Base-by-base conservation (phyloP, 2,888 invertebrate species). In the Hecatera dysodea region DNA sequence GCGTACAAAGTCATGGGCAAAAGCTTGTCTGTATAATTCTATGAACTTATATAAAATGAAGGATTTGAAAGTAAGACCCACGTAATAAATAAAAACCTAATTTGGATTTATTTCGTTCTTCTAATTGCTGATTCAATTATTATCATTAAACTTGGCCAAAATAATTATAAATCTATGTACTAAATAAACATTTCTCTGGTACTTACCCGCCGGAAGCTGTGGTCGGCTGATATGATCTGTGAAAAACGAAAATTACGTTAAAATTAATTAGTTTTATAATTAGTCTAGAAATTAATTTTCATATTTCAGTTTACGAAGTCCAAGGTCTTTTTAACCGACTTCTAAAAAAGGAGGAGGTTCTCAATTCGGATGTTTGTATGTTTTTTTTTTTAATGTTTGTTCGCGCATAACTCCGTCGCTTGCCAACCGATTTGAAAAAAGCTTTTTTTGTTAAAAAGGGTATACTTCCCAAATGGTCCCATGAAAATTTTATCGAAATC, bases 141-240 rank as follows among this genome's bases (percentile, higher is more conserved):
- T 4, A 59, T 59, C 19, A 42, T 17, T 12, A 19, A 42, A 42
- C 24, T 33, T 11, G 48, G 6, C 11, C 6, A 36, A 11, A 39
- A n/a, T 17, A 11, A 39, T 11, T 17, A n/a, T 52, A 36, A 27
- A 39, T n/a, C 1, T 27, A n/a, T n/a, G 9, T 12, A 12, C n/a
- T 29, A 33, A 7, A 27, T 3, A 27, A 52, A 22, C 22, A 27
- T 55, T 52, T 33, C 2, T 24, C 48, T 33, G 1, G 44, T 48
- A 78, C 75, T 61, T 9, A 75, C 75, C 29, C 60, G 55, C 60
- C 53, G 29, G 42, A 17, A 39, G 29, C 55, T 61, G 50, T 22
- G 19, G 29, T 27, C 11, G 17, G 39, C 19, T 9, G 55, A 60
- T 46, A 33, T 56, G 55, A 78, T 78, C 79, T 78, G 79, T 56